Conservation (phyloP, 2,888 invertebrate species). For the Drosophila limbata region DNA sequence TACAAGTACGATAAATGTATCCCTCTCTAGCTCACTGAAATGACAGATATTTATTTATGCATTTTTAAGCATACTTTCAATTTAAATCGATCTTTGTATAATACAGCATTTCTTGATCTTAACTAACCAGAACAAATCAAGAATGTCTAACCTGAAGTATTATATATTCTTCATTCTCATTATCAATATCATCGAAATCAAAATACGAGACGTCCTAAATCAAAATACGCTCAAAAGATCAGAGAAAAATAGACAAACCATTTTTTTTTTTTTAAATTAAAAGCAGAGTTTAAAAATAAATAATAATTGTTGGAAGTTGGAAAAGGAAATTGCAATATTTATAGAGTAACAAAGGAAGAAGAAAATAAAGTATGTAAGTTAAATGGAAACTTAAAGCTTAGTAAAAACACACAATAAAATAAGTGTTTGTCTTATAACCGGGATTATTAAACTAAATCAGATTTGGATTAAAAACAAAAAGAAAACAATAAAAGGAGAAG, state of each 20-base stretch:
- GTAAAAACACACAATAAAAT: slow-evolving; percentile 23
- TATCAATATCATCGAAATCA: slow-evolving; percentile 85
- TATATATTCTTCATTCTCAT: slow-evolving; percentile 83
- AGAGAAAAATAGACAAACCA: slow-evolving; percentile 22
- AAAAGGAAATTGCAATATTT: slow-evolving; percentile 13
- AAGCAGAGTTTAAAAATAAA: slow-evolving; percentile 30
- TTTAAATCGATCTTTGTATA: background rate
- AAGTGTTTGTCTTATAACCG: slow-evolving; percentile 36
- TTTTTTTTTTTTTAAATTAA: slow-evolving; percentile 17
- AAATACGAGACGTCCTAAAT: slow-evolving; percentile 83
- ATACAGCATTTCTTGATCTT: slow-evolving; percentile 15
- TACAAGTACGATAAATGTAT: slow-evolving; percentile 7
- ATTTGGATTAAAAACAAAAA: slow-evolving; percentile 11
- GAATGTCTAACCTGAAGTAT: slow-evolving; percentile 85
- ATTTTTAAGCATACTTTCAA: background rate
- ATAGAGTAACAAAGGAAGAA: slow-evolving; percentile 9
- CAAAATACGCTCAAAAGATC: slow-evolving; percentile 39
- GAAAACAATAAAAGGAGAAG: slow-evolving; percentile 17
- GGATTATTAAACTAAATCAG: slow-evolving; percentile 20
- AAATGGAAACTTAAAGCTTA: slow-evolving; percentile 19
- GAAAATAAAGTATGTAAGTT: background rate
- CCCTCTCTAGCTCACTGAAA: slow-evolving; percentile 50
- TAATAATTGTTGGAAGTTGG: slow-evolving; percentile 24
- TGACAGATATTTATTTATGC: slow-evolving; percentile 7
- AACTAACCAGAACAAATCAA: slow-evolving; percentile 60